Conservation (phyloP, 92 coral and sea anemone species). For the Epizoanthus stellaris region DNA sequence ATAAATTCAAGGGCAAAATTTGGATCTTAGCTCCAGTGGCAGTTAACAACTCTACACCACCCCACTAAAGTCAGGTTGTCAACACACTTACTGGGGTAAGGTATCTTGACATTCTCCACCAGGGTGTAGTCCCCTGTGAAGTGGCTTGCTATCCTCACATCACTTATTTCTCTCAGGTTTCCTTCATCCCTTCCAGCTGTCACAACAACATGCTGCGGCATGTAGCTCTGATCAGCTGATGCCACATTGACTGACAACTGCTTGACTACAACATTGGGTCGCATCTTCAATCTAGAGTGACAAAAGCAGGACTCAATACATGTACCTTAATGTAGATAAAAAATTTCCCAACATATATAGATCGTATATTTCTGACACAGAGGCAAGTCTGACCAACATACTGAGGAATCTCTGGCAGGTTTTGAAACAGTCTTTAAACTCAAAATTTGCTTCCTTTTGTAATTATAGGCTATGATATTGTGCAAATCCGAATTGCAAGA, state of each 20-base stretch:
- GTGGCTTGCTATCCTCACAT: constrained; percentile 94
- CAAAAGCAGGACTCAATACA: not conserved
- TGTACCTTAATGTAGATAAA: not conserved
- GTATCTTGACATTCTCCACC: constrained; percentile 93
- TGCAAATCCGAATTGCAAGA: too few species aligned
- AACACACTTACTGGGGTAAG: constrained; percentile 85
- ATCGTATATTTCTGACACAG: too few species aligned
- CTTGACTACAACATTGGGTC: constrained; percentile 96
- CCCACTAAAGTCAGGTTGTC: too few species aligned
- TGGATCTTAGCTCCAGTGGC: not conserved
- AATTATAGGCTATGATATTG: too few species aligned
- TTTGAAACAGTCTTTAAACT: too few species aligned
- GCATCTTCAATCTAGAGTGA: constrained; percentile 81
- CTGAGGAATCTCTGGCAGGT: too few species aligned
- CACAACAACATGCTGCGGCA: constrained; percentile 98
- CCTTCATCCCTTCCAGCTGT: constrained; percentile 96
- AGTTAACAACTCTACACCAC: not conserved
- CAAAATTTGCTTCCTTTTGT: too few species aligned
- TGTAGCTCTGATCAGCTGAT: constrained; percentile 98
- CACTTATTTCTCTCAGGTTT: constrained; percentile 93
- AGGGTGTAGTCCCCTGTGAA: constrained; percentile 88
- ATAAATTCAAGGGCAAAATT: too few species aligned
- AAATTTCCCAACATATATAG: not conserved
- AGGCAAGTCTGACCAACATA: too few species aligned
- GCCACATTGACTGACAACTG: constrained; percentile 96